These are phyloP conservation scores for Rhinoderma darwinii DNA, from an alignment of 2,113 vertebrate species.

Conservation along the genomic window DNA sequence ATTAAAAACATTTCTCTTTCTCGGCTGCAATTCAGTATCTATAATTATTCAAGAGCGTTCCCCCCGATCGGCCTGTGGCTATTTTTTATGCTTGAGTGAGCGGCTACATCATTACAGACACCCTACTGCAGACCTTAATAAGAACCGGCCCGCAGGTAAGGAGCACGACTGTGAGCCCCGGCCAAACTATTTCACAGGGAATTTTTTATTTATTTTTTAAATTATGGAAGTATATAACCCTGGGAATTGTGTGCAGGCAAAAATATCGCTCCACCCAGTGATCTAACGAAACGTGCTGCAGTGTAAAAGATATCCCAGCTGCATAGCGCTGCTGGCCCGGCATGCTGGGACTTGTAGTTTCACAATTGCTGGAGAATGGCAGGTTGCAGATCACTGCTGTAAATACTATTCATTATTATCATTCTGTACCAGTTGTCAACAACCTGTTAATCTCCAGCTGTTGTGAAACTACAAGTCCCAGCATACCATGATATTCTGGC, in stretches of 20 bases:
- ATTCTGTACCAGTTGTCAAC: no score
- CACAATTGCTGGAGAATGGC: no score
- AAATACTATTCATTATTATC: no score
- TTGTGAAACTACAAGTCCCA: no score
- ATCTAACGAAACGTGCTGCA: not conserved
- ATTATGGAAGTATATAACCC: not conserved
- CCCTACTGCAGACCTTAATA: slow-evolving; percentile 7
- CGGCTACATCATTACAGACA: slow-evolving; percentile 28
- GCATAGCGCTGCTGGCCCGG: no score
- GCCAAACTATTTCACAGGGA: slow-evolving; percentile 11
- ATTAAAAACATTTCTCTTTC: slow-evolving; percentile 62
- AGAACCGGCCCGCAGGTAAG: not conserved
- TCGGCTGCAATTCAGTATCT: slow-evolving; percentile 38
- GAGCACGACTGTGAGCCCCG: not conserved
- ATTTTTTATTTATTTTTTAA: not conserved
- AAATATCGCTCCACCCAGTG: not conserved
- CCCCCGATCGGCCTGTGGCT: slow-evolving; percentile 21
- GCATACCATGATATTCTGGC: no score
- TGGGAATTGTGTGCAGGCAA: not conserved
- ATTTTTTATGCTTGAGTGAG: slow-evolving; percentile 30
- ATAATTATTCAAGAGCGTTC: slow-evolving; percentile 33
- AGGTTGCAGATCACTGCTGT: no score
- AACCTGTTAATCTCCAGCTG: no score
- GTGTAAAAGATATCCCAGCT: no score
- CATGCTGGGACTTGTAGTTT: no score